Percentiles rank a stretch among this genome's conserved stretches.
Evolutionary conservation across 1,140 invertebrate genomes (phyloP).

Genomic region (Geopemphigus sp.): DNA sequence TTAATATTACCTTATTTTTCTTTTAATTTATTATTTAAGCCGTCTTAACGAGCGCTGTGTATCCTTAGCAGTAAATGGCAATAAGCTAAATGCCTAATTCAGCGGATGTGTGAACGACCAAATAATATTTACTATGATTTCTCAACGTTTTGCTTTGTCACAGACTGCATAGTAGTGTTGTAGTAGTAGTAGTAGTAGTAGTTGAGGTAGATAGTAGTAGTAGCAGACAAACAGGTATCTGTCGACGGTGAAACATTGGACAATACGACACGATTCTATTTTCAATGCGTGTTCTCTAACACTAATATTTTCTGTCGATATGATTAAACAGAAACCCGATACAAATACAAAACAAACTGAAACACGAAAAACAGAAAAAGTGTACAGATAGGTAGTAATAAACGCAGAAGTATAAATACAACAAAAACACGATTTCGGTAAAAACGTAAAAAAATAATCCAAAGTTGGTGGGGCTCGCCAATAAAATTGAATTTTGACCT

Average conservation of each 20-base stretch:
- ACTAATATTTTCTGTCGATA: background rate
- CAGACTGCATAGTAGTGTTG: background rate
- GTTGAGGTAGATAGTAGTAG: background rate
- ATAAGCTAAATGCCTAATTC: slow-evolving; percentile 13
- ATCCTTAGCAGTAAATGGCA: slow-evolving; percentile 29
- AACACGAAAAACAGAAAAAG: slow-evolving; percentile 4
- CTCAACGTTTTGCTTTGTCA: slow-evolving; percentile 38
- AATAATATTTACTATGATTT: slow-evolving; percentile 13
- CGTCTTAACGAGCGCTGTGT: slow-evolving; percentile 39
- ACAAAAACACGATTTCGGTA: too few species aligned
- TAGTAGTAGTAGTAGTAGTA: slow-evolving; percentile 8
- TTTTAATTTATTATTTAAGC: slow-evolving; percentile 28
- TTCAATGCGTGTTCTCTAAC: background rate
- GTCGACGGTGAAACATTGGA: background rate
- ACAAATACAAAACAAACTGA: slow-evolving; percentile 23
- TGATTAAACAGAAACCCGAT: slow-evolving; percentile 3
- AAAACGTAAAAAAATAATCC: too few species aligned
- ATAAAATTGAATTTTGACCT: too few species aligned
- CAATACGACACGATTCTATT: background rate
- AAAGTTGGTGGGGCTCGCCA: too few species aligned
- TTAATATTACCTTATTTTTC: slow-evolving; percentile 45
- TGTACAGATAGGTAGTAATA: too few species aligned
- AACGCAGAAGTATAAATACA: too few species aligned
- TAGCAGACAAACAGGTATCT: background rate
- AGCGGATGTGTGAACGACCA: background rate